Percentiles rank a stretch among this genome's conserved stretches.
phyloP scores from a whole-genome alignment of 2,113 vertebrate genomes.

The Eupsittula cactorum region DNA sequence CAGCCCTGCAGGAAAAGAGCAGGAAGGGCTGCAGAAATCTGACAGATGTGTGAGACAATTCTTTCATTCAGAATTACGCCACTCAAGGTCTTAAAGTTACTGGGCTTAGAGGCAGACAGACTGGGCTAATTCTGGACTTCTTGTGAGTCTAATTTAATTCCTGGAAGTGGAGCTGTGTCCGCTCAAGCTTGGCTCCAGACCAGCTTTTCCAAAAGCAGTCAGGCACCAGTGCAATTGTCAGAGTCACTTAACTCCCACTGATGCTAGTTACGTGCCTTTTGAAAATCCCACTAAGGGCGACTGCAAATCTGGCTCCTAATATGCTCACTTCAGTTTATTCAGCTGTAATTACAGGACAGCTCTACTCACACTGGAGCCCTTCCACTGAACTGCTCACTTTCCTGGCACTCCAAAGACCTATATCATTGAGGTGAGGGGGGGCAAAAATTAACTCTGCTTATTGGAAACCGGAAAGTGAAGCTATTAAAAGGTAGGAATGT shows the following conservation, averaged over 20 bases:
- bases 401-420: background rate
- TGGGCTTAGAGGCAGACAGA: background rate
- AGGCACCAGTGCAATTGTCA: slow-evolving; percentile 28
- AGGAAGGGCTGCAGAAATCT: background rate
- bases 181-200: background rate
- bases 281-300: background rate
- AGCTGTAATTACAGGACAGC: background rate
- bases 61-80: background rate
- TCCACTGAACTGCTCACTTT: background rate
- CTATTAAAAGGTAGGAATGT: background rate
- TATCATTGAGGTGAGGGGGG: background rate
- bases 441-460: background rate
- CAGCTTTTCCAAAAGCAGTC: slow-evolving; percentile 22
- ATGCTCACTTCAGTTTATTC: background rate
- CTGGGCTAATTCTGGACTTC: slow-evolving; percentile 7
- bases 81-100: background rate
- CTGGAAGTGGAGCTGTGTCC: background rate
- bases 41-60: background rate
- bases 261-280: background rate
- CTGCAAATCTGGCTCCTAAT: background rate
- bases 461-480: slow-evolving; percentile 18
- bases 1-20: background rate
- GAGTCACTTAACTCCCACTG: slow-evolving; percentile 30
- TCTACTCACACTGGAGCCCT: background rate
- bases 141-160: background rate